phyloP scores from a whole-genome alignment of 2,797 vertebrate genomes.

The Pseudochirops cupreus region DNA sequence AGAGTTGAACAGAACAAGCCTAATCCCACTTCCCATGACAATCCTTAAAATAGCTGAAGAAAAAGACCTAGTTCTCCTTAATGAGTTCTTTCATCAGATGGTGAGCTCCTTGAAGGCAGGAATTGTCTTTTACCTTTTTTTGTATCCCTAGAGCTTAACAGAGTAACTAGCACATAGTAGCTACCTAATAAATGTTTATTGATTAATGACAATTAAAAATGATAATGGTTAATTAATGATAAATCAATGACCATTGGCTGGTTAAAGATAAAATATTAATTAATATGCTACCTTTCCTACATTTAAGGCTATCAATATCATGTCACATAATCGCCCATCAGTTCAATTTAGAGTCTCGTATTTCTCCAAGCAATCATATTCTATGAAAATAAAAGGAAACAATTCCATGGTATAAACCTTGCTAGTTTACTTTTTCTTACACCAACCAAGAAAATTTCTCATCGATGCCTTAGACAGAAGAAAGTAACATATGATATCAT shows the following conservation, averaged over 20 bases:
- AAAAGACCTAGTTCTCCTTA: not conserved
- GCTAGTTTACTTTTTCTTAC: constrained; percentile 16
- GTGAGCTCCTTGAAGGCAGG: not conserved
- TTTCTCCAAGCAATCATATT: not conserved
- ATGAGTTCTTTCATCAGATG: not conserved
- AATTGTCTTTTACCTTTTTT: not conserved
- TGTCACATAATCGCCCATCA: not conserved
- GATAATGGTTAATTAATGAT: not conserved
- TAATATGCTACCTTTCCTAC: not conserved
- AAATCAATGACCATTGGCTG: not conserved
- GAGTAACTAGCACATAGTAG: not conserved
- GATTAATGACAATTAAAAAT: not conserved
- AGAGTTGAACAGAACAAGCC: not conserved
- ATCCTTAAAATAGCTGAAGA: not conserved
- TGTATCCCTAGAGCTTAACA: not conserved
- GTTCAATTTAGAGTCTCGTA: not conserved
- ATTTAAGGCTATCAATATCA: not conserved
- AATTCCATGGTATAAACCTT: not conserved
- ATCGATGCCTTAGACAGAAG: constrained; percentile 9
- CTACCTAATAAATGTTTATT: not conserved
- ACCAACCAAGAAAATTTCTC: constrained; percentile 24
- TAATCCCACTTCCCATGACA: not conserved
- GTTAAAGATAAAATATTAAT: not conserved
- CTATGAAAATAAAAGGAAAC: constrained; percentile 26
- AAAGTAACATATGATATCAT: not conserved